A percentile compares a stretch with the other conserved stretches of the same genome.
These are phyloP conservation scores for Drosophila mettleri DNA, from an alignment of 2,888 invertebrate genomes.

Conservation along the genomic window DNA sequence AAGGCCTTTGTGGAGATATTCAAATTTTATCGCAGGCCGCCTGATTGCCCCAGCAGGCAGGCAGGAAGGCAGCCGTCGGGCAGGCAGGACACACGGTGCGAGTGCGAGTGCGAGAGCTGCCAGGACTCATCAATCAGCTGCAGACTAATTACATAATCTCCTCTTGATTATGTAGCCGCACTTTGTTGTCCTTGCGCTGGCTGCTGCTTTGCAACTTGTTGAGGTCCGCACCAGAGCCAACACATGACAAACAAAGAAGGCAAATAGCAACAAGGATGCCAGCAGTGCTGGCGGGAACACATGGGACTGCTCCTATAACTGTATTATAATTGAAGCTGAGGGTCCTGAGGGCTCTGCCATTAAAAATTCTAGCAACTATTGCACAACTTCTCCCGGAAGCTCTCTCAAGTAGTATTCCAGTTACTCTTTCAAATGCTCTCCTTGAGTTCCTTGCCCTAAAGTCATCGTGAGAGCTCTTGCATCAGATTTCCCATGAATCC, in stretches of 20 bases:
- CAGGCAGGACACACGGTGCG: conserved; percentile 1
- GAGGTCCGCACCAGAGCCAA: background rate
- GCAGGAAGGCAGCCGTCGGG: conserved; percentile 9
- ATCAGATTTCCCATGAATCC: too few species aligned
- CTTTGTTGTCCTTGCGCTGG: conserved; percentile 48
- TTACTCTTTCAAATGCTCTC: too few species aligned
- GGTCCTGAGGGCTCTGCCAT: too few species aligned
- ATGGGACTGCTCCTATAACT: too few species aligned
- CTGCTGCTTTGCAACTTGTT: conserved; percentile 18
- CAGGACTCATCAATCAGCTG: conserved; percentile 85
- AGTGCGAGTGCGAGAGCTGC: conserved; percentile 47
- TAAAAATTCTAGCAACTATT: too few species aligned
- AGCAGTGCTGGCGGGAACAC: background rate
- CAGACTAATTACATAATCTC: conserved; percentile 85
- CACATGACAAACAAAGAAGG: conserved; percentile 4
- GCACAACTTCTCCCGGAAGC: too few species aligned
- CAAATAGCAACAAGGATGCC: background rate
- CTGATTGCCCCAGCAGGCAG: conserved; percentile 62
- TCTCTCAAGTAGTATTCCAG: too few species aligned
- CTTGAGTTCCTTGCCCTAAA: too few species aligned
- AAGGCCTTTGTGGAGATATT: conserved; percentile 62
- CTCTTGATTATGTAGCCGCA: conserved; percentile 83
- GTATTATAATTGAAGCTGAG: too few species aligned
- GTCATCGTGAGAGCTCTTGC: too few species aligned
- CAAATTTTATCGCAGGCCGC: conserved; percentile 74